Conservation (phyloP, 2,797 vertebrate genomes). For the Oophaga sylvatica region DNA sequence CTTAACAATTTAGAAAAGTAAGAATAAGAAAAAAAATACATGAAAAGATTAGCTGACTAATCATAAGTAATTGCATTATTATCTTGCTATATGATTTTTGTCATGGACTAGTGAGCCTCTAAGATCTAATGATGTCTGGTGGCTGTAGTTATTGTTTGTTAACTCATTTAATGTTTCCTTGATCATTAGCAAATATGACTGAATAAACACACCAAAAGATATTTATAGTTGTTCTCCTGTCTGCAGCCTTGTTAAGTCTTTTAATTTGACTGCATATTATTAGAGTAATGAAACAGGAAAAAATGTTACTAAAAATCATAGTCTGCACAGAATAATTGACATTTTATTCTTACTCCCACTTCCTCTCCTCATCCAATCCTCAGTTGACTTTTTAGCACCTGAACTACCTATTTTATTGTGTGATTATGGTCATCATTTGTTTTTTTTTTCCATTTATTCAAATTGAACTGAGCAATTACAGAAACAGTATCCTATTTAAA, state of each 20-base stretch:
- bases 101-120: conserved; percentile 2
- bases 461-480: background rate
- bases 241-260: background rate
- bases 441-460: background rate
- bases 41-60: background rate
- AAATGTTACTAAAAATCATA: background rate
- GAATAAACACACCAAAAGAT: background rate
- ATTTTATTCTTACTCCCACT: background rate
- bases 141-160: background rate
- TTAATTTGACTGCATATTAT: background rate
- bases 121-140: conserved; percentile 17
- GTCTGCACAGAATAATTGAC: background rate
- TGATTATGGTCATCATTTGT: background rate
- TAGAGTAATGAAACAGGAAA: background rate
- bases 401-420: background rate
- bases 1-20: background rate
- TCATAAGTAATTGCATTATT: background rate
- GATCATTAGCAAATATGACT: conserved; percentile 17
- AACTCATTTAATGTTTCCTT: background rate
- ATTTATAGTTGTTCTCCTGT: conserved; percentile 2
- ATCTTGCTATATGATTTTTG: background rate
- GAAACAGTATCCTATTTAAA: no score
- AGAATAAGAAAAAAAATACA: background rate
- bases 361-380: background rate
- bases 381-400: background rate